Conservation (phyloP, 2,113 vertebrate genomes). For the Electrona antarctica region DNA sequence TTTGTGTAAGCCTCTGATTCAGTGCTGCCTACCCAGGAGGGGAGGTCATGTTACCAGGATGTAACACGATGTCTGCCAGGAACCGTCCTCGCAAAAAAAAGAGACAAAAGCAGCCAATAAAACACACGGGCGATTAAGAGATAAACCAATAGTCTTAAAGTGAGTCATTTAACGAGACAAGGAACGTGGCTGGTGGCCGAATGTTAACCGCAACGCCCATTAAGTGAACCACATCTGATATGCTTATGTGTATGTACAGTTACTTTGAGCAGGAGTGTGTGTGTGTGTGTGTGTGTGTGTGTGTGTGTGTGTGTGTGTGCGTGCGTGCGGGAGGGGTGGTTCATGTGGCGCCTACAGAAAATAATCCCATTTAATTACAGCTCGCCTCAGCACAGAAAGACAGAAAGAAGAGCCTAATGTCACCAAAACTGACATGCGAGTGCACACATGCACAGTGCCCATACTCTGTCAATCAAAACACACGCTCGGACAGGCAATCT, state of each 20-base stretch:
- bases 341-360: slow-evolving; percentile 7
- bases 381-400: slow-evolving; percentile 16
- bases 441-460: background rate
- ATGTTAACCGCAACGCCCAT: background rate
- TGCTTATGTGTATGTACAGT: background rate
- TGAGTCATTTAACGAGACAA: slow-evolving; percentile 27
- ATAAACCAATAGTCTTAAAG: slow-evolving; percentile 28
- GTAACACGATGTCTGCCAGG: slow-evolving; percentile 5
- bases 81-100: slow-evolving; percentile 14
- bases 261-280: no score
- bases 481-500: background rate
- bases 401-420: slow-evolving; percentile 19
- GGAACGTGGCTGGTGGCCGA: no score
- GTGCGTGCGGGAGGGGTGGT: background rate
- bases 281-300: no score
- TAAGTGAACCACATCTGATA: slow-evolving; percentile 36
- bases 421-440: slow-evolving; percentile 37
- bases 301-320: no score
- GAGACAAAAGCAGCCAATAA: slow-evolving; percentile 12
- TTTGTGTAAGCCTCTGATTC: slow-evolving; percentile 27
- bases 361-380: slow-evolving; percentile 52
- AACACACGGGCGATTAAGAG: background rate
- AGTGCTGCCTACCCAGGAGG: background rate
- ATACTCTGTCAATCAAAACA: background rate
- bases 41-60: slow-evolving; percentile 41